Evolutionary conservation across 2,888 invertebrate genomes (phyloP).

Genomic region (Anaspis maculata): DNA sequence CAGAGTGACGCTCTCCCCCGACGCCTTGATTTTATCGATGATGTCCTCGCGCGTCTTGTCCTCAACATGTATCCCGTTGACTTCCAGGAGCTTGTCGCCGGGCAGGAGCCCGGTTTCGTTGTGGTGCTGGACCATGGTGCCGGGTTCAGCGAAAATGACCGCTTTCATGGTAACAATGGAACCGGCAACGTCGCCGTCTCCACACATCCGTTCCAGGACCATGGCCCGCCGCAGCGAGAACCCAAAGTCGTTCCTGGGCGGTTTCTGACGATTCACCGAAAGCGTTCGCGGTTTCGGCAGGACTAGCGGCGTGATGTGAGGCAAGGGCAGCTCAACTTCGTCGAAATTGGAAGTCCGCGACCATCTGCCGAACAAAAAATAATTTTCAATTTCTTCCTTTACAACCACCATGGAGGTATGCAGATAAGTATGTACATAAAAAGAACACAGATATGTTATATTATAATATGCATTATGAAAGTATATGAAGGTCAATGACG

Average conservation of each 20-base stretch:
- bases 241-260: constrained; percentile 86
- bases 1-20: constrained; percentile 71
- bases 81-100: constrained; percentile 89
- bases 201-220: constrained; percentile 57
- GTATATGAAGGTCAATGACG: too few species aligned
- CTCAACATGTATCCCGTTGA: constrained; percentile 80
- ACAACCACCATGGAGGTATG: too few species aligned
- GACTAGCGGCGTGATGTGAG: constrained; percentile 58
- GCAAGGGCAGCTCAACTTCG: constrained; percentile 66
- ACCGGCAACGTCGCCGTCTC: constrained; percentile 15
- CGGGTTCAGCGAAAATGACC: constrained; percentile 87
- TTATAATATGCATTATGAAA: too few species aligned
- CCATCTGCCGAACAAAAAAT: constrained; percentile 50
- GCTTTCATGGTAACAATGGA: constrained; percentile 51
- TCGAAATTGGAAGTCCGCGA: constrained; percentile 70
- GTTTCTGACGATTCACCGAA: constrained; percentile 68
- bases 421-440: too few species aligned
- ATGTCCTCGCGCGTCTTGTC: constrained; percentile 82
- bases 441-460: too few species aligned
- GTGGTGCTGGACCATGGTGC: constrained; percentile 57
- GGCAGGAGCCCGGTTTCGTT: constrained; percentile 82
- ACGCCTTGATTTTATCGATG: constrained; percentile 86
- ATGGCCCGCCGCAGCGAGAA: constrained; percentile 86
- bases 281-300: constrained; percentile 67
- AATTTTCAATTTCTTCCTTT: too few species aligned